Evolutionary conservation across 2,888 invertebrate species (phyloP), one percentile per base, ranked within the genome.

Genomic region (Perizoma affinitatum): DNA sequence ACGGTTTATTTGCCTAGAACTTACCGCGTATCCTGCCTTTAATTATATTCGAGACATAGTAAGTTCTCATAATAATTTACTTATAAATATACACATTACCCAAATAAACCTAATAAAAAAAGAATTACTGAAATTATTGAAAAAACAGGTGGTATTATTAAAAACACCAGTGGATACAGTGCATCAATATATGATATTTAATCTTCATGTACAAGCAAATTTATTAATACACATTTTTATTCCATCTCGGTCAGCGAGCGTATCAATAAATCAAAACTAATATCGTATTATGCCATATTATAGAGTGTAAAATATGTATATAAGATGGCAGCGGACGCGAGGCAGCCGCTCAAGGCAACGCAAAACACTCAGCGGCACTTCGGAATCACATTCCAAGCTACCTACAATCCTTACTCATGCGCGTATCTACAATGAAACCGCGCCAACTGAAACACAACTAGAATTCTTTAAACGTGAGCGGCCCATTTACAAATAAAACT

Each of bases 111-210:
- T 89, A 90, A 78, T 81, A 84, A 84, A 87, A 84, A 85, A 83
- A 74, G 79, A 79, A 71, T 73, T 43, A 71, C 73, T 38, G 38
- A 38, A 38, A 38, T 38, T 38, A 38, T 38, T 78, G 73, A 84
- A 82, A n/a, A 83, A 86, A 84, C 80, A 86, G 90, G 89, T 87
- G 88, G 89, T 83, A 86, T 83, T 84, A 85, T 88, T 89, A 90
- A 92, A 91, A 91, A 90, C 88, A 88, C 89, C 90, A 88, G 85
- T 80, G 80, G 82, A 78, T 90, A 93, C 93, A 94, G 95, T 95
- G 95, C 95, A 94, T 95, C 94, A 94, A 94, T 95, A 95, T 95
- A 95, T 93, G 93, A 94, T 94, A 94, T 95, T 94, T 94, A 94
- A 94, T 95, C 93, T 94, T 94, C 95, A 95, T 95, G 94, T 95